Conservation (phyloP, 2,797 vertebrate genomes). For the Euphonia xanthogaster region DNA sequence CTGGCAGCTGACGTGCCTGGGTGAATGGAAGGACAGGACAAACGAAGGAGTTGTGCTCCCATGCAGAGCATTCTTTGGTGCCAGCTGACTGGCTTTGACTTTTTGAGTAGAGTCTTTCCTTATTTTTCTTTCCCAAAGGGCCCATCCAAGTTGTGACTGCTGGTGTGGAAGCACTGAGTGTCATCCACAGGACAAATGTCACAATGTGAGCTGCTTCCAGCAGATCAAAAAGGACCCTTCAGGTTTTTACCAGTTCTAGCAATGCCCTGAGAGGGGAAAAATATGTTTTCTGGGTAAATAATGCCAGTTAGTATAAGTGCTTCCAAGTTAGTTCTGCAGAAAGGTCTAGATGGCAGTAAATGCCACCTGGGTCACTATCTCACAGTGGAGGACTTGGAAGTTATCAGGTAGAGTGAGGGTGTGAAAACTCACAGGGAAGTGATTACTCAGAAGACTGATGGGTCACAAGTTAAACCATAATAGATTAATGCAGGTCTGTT, state of each 20-base stretch:
- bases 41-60: accelerated
- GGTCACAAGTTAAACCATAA: not conserved
- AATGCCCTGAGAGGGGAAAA: not conserved
- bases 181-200: not conserved
- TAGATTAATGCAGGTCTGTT: not conserved
- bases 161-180: not conserved
- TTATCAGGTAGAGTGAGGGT: not conserved
- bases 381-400: not conserved
- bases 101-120: not conserved
- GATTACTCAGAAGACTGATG: not conserved
- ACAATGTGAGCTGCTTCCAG: not conserved
- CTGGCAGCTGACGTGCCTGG: not conserved
- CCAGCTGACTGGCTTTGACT: not conserved
- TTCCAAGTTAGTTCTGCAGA: not conserved
- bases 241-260: not conserved
- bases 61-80: not conserved
- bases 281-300: not conserved
- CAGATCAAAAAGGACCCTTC: not conserved
- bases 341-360: not conserved
- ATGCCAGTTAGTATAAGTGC: not conserved
- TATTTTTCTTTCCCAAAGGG: not conserved
- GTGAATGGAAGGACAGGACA: not conserved
- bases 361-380: not conserved
- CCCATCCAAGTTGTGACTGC: not conserved
- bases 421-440: not conserved